These are phyloP conservation scores for Drosophila sulfurigaster DNA, from an alignment of 1,140 invertebrate species.

Conservation along the genomic window DNA sequence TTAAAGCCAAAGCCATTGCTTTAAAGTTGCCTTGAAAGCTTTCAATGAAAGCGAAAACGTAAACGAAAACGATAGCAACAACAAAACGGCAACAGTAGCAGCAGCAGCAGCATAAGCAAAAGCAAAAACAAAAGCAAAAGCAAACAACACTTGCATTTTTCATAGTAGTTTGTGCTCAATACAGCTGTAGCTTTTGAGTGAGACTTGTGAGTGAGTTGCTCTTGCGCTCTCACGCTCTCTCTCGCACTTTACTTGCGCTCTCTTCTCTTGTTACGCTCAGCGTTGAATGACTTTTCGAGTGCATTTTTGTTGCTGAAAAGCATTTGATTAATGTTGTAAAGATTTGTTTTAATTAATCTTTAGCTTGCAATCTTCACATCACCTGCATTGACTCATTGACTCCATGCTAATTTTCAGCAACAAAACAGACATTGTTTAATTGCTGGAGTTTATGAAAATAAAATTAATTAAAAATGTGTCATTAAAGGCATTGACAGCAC, in stretches of 20 bases:
- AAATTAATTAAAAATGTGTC: conserved; percentile 57
- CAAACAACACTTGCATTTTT: conserved; percentile 75
- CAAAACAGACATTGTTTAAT: conserved; percentile 72
- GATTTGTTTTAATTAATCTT: conserved; percentile 69
- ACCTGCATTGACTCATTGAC: conserved; percentile 24
- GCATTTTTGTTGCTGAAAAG: conserved; percentile 45
- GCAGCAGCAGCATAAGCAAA: conserved; percentile 20
- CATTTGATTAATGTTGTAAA: conserved; percentile 75
- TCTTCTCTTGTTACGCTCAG: conserved; percentile 21
- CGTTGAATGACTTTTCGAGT: conserved; percentile 74
- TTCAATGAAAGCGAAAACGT: conserved; percentile 70
- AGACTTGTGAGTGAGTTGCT: conserved; percentile 26
- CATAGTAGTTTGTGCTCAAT: conserved; percentile 43
- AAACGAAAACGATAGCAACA: conserved; percentile 27
- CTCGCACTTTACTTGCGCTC: not conserved
- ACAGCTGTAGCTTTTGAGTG: conserved; percentile 67
- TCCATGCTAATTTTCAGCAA: conserved; percentile 34
- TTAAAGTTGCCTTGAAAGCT: conserved; percentile 75
- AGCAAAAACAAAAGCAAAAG: conserved; percentile 8
- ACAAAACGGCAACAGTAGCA: conserved; percentile 20
- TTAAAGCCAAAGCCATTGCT: conserved; percentile 55
- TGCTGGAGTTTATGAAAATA: conserved; percentile 36
- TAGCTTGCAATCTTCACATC: conserved; percentile 53
- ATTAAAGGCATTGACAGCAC: conserved; percentile 72
- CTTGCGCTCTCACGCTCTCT: not conserved